Percentiles rank a stretch among this genome's conserved stretches.
These are phyloP conservation scores for Cheilosia pagana DNA, from an alignment of 2,888 invertebrate species.

Conservation along the genomic window DNA sequence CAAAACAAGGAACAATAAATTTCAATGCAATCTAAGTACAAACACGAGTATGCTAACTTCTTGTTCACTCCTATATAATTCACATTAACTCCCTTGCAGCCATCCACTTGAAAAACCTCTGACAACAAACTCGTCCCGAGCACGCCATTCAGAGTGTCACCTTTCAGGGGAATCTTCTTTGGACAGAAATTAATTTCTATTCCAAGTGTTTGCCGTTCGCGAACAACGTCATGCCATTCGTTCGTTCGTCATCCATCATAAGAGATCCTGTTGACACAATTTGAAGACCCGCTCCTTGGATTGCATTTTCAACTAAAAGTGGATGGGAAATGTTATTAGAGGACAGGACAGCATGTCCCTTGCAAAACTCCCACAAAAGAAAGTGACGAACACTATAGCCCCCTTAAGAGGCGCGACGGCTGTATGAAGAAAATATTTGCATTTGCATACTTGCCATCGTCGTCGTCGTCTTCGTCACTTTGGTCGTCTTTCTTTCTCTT, in stretches of 20 bases:
- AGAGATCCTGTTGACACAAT: constrained; percentile 62
- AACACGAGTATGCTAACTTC: not conserved
- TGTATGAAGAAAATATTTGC: constrained; percentile 33
- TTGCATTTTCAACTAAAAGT: constrained; percentile 16
- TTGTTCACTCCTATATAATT: not conserved
- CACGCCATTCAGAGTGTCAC: constrained; percentile 37
- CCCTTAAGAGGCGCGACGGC: not conserved
- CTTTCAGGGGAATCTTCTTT: constrained; percentile 46
- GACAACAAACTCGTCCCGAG: constrained; percentile 2
- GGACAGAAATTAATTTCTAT: constrained; percentile 67
- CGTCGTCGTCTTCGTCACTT: not conserved
- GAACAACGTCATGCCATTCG: constrained; percentile 50
- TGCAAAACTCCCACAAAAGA: constrained; percentile 12
- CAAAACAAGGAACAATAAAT: not conserved
- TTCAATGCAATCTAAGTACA: not conserved
- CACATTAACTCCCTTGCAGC: not conserved
- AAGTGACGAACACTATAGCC: constrained; percentile 11
- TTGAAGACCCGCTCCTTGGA: constrained; percentile 18
- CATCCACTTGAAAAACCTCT: constrained; percentile 12
- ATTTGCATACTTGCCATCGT: constrained; percentile 11
- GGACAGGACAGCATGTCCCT: constrained; percentile 16
- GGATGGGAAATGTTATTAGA: constrained; percentile 18
- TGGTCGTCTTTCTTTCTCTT: not conserved
- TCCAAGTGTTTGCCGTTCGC: constrained; percentile 47
- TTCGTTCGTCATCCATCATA: constrained; percentile 59